Evolutionary conservation across 2,797 vertebrate genomes (phyloP).

Genomic region (Clangula hyemalis): DNA sequence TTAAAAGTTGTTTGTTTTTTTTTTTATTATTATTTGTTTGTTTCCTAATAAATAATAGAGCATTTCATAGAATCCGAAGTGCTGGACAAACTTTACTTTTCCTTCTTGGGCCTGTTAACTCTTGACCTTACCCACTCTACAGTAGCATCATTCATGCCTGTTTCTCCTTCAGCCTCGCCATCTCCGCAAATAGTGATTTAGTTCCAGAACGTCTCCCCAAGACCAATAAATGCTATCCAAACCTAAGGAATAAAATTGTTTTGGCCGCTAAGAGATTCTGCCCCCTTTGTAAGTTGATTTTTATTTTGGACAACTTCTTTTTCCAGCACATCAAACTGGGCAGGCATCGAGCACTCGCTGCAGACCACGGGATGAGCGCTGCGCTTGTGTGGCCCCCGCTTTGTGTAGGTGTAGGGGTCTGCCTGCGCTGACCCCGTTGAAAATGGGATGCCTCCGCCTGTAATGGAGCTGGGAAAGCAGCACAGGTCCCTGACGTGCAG

Average conservation of each 20-base stretch:
- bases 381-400: neutral
- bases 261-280: neutral
- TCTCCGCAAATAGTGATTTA: neutral
- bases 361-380: accelerated
- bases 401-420: neutral
- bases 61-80: neutral
- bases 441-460: neutral
- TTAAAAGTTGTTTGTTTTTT: too few relatives aligned
- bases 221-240: neutral
- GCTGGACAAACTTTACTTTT: neutral
- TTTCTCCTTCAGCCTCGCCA: neutral
- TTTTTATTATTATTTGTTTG: neutral
- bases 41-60: neutral
- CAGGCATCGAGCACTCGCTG: neutral
- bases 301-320: neutral
- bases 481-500: neutral
- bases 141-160: neutral
- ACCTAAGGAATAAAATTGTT: neutral
- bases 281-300: neutral
- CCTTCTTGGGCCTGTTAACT: neutral
- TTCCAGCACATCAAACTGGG: neutral
- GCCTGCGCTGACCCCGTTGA: neutral
- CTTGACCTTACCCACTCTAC: neutral
- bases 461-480: neutral
- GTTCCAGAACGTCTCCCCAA: neutral